Percentiles rank a stretch among this genome's conserved stretches.
These are phyloP conservation scores for Raphicerus campestris DNA, from an alignment of 2,113 vertebrate species.

Conservation along the genomic window DNA sequence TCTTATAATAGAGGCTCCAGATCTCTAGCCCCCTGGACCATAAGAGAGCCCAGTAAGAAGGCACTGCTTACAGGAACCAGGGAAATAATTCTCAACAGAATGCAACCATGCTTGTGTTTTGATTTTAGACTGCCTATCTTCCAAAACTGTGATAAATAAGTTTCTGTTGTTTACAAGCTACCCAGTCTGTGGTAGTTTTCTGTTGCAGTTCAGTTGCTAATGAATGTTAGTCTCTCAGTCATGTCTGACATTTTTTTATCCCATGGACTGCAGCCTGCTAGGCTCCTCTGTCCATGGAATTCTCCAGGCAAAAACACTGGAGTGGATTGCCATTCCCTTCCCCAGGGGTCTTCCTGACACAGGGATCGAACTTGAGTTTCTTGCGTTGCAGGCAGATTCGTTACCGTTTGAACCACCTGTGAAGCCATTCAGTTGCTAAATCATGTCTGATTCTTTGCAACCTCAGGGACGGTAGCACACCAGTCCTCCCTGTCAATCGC, in stretches of 20 bases:
- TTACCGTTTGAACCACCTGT: background rate
- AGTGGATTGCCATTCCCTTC: background rate
- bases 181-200: background rate
- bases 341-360: background rate
- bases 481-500: background rate
- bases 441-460: accelerated
- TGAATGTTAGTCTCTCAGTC: background rate
- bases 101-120: background rate
- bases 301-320: background rate
- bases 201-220: background rate
- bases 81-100: background rate
- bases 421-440: background rate
- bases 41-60: background rate
- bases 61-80: background rate
- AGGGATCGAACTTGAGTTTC: background rate
- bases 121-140: background rate
- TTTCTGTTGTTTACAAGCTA: background rate
- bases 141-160: background rate
- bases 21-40: no score
- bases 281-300: background rate
- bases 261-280: background rate
- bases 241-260: background rate
- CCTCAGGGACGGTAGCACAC: background rate
- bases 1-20: background rate
- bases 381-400: background rate